Evolutionary conservation across 2,888 invertebrate genomes (phyloP).

Genomic region (Polyommatus icarus): DNA sequence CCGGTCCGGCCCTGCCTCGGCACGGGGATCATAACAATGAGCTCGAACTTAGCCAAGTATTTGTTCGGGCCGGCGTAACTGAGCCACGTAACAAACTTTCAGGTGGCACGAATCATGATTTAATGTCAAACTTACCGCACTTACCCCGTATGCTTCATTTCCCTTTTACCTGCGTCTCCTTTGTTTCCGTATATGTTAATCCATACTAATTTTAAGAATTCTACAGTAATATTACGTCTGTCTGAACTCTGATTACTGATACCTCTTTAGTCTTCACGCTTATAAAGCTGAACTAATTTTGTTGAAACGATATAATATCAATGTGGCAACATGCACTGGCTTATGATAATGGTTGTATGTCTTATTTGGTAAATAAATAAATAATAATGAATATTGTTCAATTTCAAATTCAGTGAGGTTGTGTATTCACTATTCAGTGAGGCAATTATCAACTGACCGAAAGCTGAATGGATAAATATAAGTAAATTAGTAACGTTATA

Average conservation of each 20-base stretch:
- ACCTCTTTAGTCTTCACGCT: too few relatives aligned
- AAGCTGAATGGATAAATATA: neutral
- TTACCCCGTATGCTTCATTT: neutral
- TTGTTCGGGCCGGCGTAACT: conserved; percentile 42
- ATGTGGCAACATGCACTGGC: neutral
- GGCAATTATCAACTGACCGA: neutral
- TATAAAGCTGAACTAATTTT: too few relatives aligned
- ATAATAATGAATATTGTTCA: too few relatives aligned
- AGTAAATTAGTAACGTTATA: neutral
- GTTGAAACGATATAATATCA: neutral
- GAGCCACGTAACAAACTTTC: conserved; percentile 21
- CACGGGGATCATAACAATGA: conserved; percentile 50
- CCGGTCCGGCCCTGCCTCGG: neutral
- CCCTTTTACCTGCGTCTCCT: neutral
- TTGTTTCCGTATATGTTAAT: neutral
- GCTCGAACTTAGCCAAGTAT: conserved; percentile 40
- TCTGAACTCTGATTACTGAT: too few relatives aligned
- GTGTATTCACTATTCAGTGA: too few relatives aligned
- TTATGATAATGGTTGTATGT: too few relatives aligned
- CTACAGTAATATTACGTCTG: too few relatives aligned
- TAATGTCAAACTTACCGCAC: conserved; percentile 22
- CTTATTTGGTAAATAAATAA: too few relatives aligned
- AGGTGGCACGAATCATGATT: conserved; percentile 28
- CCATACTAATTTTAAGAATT: too few relatives aligned
- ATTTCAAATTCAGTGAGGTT: too few relatives aligned